phyloP scores from a whole-genome alignment of 2,888 invertebrate genomes.

The Pseudoips prasinana region DNA sequence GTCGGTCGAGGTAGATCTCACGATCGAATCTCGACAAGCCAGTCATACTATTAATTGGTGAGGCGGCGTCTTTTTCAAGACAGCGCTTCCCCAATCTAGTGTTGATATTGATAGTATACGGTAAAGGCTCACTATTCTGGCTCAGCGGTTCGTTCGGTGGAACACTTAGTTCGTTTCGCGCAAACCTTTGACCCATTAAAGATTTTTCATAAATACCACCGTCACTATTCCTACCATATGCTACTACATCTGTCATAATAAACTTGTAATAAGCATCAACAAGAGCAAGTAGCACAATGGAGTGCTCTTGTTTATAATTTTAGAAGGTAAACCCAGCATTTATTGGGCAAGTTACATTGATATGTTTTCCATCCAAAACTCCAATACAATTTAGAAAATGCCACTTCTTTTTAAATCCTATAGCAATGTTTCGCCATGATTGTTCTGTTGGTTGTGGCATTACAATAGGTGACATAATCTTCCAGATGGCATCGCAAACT shows the following conservation, averaged over 20 bases:
- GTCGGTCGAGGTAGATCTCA: too few species aligned
- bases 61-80: too few species aligned
- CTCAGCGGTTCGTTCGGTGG: not conserved
- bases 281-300: slow-evolving; percentile 24
- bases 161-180: not conserved
- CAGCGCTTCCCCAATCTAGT: too few species aligned
- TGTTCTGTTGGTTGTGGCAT: slow-evolving; percentile 25
- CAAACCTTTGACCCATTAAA: not conserved
- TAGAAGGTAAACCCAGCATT: slow-evolving; percentile 23
- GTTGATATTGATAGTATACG: too few species aligned
- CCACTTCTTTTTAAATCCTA: slow-evolving; percentile 15
- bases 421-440: slow-evolving; percentile 19
- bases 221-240: slow-evolving; percentile 30
- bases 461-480: slow-evolving; percentile 20
- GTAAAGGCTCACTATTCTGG: not conserved
- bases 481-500: slow-evolving; percentile 36
- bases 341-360: slow-evolving; percentile 12
- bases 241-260: slow-evolving; percentile 23
- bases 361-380: slow-evolving; percentile 18
- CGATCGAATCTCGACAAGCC: too few species aligned
- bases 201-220: slow-evolving; percentile 21
- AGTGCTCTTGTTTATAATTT: slow-evolving; percentile 27
- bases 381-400: slow-evolving; percentile 21
- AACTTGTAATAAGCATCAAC: slow-evolving; percentile 29
- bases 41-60: too few species aligned